phyloP scores from a whole-genome alignment of 1,140 invertebrate genomes.

The Tyrophagus putrescentiae region DNA sequence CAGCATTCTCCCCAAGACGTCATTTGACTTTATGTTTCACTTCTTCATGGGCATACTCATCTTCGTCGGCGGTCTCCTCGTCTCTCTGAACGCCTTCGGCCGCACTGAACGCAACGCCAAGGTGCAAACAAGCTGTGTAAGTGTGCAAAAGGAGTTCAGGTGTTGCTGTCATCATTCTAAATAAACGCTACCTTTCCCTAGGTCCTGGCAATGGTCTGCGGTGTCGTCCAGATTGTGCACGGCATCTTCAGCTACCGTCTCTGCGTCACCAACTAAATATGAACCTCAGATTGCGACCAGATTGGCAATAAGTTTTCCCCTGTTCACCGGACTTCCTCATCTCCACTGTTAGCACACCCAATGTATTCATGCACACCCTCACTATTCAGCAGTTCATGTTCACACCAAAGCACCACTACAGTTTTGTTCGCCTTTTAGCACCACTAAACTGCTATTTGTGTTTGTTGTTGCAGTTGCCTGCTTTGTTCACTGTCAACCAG shows the following conservation, averaged over 20 bases:
- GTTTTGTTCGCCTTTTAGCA: no score
- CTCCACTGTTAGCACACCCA: no score
- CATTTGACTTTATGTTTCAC: conserved; percentile 22
- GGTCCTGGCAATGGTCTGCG: conserved; percentile 11
- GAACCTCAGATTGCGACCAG: not conserved
- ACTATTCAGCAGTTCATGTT: no score
- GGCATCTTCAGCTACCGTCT: conserved; percentile 13
- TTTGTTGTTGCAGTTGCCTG: no score
- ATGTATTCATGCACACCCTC: no score
- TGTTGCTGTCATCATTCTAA: not conserved
- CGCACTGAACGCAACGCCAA: not conserved
- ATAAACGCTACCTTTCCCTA: not conserved
- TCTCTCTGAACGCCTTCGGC: not conserved
- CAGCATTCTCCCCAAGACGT: conserved; percentile 20
- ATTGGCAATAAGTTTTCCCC: no score
- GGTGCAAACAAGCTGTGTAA: conserved; percentile 9
- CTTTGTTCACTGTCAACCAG: no score
- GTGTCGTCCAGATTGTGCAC: conserved; percentile 13
- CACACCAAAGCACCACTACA: no score
- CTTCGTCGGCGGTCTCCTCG: conserved; percentile 10
- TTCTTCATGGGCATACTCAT: conserved; percentile 12
- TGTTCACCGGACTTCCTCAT: no score
- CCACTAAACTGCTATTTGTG: no score
- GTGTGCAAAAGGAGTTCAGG: not conserved
- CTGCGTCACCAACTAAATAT: conserved; percentile 15